phyloP scores from a whole-genome alignment of 2,888 invertebrate genomes.

The Geotrupes spiniger region DNA sequence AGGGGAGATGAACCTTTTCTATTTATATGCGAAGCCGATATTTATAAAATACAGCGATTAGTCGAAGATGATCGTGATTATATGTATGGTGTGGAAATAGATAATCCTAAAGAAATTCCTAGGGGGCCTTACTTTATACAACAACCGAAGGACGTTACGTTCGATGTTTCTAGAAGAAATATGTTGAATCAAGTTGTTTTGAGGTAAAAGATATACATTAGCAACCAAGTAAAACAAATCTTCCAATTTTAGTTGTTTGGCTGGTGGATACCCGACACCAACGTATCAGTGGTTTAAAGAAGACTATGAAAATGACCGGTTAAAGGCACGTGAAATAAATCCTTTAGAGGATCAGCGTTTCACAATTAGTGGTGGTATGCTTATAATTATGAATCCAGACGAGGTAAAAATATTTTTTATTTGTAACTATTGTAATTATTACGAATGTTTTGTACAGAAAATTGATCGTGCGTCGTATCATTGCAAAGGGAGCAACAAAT shows the following conservation, averaged over 20 bases:
- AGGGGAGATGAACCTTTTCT: slow-evolving; percentile 72
- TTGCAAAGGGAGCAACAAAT: slow-evolving; percentile 86
- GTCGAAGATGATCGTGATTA: slow-evolving; percentile 74
- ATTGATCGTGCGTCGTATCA: slow-evolving; percentile 86
- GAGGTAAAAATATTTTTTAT: slow-evolving; percentile 45
- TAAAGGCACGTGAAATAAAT: slow-evolving; percentile 72
- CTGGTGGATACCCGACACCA: slow-evolving; percentile 86
- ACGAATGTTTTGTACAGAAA: slow-evolving; percentile 50
- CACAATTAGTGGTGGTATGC: slow-evolving; percentile 86
- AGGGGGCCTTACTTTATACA: slow-evolving; percentile 85
- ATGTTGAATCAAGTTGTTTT: slow-evolving; percentile 72
- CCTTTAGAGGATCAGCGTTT: slow-evolving; percentile 72
- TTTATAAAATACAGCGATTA: slow-evolving; percentile 67
- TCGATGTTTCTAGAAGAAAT: slow-evolving; percentile 72
- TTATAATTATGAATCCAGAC: slow-evolving; percentile 84
- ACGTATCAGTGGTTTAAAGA: slow-evolving; percentile 88
- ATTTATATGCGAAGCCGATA: slow-evolving; percentile 86
- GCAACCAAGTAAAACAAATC: background rate
- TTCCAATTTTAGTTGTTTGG: slow-evolving; percentile 65
- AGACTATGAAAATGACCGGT: slow-evolving; percentile 76
- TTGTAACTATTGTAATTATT: background rate
- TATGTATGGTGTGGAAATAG: slow-evolving; percentile 81
- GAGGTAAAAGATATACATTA: slow-evolving; percentile 44
- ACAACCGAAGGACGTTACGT: slow-evolving; percentile 80
- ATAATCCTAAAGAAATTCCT: slow-evolving; percentile 77